Conservation (phyloP, 2,888 invertebrate species). For the Apotomis capreana region DNA sequence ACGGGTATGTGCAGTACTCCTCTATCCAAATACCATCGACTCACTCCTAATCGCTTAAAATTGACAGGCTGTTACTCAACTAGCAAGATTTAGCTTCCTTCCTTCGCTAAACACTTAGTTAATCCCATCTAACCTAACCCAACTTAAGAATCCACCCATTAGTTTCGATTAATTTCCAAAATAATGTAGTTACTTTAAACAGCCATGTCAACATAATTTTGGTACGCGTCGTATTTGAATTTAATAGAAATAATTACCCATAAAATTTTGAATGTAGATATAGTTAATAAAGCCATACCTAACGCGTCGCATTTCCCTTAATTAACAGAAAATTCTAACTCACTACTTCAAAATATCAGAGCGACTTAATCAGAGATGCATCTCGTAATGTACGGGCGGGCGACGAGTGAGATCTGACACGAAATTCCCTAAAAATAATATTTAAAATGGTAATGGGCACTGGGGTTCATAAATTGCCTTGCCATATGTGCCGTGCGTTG, state of each 20-base stretch:
- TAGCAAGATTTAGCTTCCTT: too few relatives aligned
- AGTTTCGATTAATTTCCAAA: too few relatives aligned
- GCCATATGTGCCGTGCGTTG: constrained; percentile 80
- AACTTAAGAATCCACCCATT: too few relatives aligned
- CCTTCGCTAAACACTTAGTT: too few relatives aligned
- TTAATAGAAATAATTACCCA: constrained; percentile 33
- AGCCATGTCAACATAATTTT: background rate
- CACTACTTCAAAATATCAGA: constrained; percentile 70
- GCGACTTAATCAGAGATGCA: constrained; percentile 81
- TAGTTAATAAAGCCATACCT: constrained; percentile 50
- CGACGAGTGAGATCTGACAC: constrained; percentile 83
- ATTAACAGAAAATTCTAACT: constrained; percentile 76
- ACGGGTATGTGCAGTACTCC: too few relatives aligned
- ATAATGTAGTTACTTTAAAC: background rate
- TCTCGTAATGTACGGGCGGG: constrained; percentile 79
- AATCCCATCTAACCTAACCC: too few relatives aligned
- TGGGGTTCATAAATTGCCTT: constrained; percentile 81
- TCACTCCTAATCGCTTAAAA: too few relatives aligned
- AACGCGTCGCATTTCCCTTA: constrained; percentile 65
- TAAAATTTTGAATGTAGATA: constrained; percentile 34
- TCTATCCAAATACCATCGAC: too few relatives aligned
- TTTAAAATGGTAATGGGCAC: constrained; percentile 83
- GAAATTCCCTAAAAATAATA: constrained; percentile 84
- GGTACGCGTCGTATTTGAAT: background rate
- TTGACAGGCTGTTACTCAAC: too few relatives aligned